Evolutionary conservation across 2,113 vertebrate species (phyloP).

Genomic region (Daboia siamensis): DNA sequence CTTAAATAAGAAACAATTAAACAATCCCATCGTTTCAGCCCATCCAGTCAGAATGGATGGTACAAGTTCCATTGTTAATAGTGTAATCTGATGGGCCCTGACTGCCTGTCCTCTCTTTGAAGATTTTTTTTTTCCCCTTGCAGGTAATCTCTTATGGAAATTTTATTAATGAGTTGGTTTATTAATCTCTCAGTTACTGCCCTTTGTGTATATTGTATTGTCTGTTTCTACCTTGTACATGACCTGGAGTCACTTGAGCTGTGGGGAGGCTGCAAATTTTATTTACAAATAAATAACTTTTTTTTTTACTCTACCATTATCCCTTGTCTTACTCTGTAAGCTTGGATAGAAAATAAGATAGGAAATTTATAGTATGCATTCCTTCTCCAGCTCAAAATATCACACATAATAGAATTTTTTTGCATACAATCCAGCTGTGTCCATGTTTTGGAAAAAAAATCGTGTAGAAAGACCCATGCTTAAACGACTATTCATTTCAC

Average conservation of each 20-base stretch:
- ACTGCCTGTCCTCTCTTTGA: too few species aligned
- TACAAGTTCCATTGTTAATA: too few species aligned
- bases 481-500: not conserved
- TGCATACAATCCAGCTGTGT: not conserved
- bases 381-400: not conserved
- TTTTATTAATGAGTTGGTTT: too few species aligned
- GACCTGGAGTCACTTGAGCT: not conserved
- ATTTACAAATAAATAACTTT: not conserved
- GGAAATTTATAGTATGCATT: not conserved
- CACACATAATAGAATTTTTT: not conserved
- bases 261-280: not conserved
- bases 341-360: not conserved
- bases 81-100: too few species aligned
- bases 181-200: too few species aligned
- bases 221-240: too few species aligned
- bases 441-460: not conserved
- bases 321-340: not conserved
- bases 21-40: too few species aligned
- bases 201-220: too few species aligned
- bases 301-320: not conserved
- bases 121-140: too few species aligned
- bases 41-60: too few species aligned
- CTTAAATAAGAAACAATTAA: too few species aligned
- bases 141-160: too few species aligned
- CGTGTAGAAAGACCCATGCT: not conserved